Percentiles rank a stretch among this genome's conserved stretches.
Conservation (phyloP, 2,797 vertebrate genomes). For the Coranthus polyacanthus region DNA sequence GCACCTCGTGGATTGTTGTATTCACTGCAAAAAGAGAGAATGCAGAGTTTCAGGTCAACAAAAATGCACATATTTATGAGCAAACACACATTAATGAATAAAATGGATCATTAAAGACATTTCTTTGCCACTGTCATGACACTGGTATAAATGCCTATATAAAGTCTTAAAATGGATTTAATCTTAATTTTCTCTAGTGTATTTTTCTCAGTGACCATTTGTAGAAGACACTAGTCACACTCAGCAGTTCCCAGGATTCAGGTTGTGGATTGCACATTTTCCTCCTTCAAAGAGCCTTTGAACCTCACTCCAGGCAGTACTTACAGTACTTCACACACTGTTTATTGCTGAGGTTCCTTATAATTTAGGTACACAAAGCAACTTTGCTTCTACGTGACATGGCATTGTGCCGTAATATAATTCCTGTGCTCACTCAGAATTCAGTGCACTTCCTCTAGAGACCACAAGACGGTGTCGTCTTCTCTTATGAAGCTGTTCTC, state of each 20-base stretch:
- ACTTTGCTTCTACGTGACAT: conserved; percentile 5
- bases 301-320: neutral
- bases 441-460: neutral
- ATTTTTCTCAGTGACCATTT: conserved; percentile 3
- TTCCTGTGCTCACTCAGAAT: neutral
- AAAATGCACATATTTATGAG: neutral
- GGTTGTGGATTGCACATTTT: neutral
- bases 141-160: too few relatives aligned
- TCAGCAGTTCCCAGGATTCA: too few relatives aligned
- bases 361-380: neutral
- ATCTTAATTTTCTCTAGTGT: too few relatives aligned
- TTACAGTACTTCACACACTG: too few relatives aligned
- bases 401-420: neutral
- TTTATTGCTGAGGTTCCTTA: conserved; percentile 3
- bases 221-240: too few relatives aligned
- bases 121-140: too few relatives aligned
- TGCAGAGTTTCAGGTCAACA: neutral
- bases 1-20: neutral
- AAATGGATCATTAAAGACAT: too few relatives aligned
- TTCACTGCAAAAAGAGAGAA: neutral
- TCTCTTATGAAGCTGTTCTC: too few relatives aligned
- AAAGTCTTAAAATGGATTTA: too few relatives aligned
- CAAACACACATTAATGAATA: too few relatives aligned
- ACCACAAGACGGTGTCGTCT: conserved; percentile 29
- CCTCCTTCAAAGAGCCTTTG: neutral